Conservation (phyloP, 2,113 vertebrate genomes). For the Fukomys damarensis region DNA sequence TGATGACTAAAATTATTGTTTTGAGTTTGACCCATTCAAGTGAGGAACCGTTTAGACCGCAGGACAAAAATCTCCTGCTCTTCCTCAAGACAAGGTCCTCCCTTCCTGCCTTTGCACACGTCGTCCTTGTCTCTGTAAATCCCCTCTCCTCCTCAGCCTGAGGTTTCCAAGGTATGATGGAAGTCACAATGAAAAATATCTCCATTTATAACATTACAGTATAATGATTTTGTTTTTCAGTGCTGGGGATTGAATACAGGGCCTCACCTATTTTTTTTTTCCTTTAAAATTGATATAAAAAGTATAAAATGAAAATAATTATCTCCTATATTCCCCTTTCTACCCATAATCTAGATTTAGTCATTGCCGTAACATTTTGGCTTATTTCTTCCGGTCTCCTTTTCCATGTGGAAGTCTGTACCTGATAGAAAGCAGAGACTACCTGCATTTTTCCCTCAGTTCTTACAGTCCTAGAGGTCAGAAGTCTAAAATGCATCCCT, state of each 20-base stretch:
- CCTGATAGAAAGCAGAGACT: not conserved
- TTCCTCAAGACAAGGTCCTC: not conserved
- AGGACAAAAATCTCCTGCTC: not conserved
- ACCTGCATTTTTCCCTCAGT: not conserved
- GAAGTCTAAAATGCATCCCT: not conserved
- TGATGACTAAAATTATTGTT: not conserved
- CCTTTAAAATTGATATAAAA: constrained; percentile 25
- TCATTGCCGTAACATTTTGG: not conserved
- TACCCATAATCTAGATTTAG: not conserved
- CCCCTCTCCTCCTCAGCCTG: not conserved
- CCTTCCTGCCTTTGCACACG: not conserved
- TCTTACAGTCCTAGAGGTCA: not conserved
- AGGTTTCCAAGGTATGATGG: not conserved
- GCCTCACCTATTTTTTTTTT: not conserved
- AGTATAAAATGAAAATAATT: not conserved
- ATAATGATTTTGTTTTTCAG: not conserved
- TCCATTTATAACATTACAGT: not conserved
- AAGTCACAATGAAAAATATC: not conserved
- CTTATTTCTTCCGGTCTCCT: not conserved
- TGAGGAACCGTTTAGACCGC: not conserved
- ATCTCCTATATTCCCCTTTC: not conserved
- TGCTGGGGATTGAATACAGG: not conserved
- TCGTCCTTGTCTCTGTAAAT: not conserved
- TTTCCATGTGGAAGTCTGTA: not conserved
- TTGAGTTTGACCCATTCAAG: not conserved